Evolutionary conservation across 2,888 invertebrate species (phyloP).

Genomic region (Lampropteryx suffumata): DNA sequence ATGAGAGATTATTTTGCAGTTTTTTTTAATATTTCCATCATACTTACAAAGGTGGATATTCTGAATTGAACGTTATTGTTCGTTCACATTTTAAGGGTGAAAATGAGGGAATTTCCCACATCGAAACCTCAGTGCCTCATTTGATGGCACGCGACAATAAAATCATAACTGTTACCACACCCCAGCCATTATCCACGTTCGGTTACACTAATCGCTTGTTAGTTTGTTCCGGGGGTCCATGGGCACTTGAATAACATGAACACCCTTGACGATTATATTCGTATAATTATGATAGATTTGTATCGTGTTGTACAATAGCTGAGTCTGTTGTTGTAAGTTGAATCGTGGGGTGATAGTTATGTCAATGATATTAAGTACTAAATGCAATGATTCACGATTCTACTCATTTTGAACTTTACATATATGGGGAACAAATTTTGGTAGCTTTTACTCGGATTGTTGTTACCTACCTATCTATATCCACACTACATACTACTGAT

Average conservation of each 20-base stretch:
- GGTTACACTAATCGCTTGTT: constrained; percentile 81
- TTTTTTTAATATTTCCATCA: too few relatives aligned
- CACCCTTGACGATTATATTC: constrained; percentile 22
- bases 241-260: constrained; percentile 18
- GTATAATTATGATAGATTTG: constrained; percentile 27
- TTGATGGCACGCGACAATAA: constrained; percentile 33
- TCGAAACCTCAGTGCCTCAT: constrained; percentile 16
- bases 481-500: too few relatives aligned
- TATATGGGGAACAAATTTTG: too few relatives aligned
- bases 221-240: constrained; percentile 62
- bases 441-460: too few relatives aligned
- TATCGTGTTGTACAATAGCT: constrained; percentile 21
- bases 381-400: too few relatives aligned
- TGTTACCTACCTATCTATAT: too few relatives aligned
- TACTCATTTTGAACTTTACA: too few relatives aligned
- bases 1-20: background rate
- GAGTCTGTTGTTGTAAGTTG: too few relatives aligned
- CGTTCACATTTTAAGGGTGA: constrained; percentile 8
- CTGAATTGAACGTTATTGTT: too few relatives aligned
- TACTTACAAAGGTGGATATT: too few relatives aligned
- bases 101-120: constrained; percentile 26
- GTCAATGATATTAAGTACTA: too few relatives aligned
- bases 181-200: constrained; percentile 77
- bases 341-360: too few relatives aligned
- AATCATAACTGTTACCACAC: constrained; percentile 55